Evolutionary conservation across 1,140 invertebrate species (phyloP).

Genomic region (Bradynema listronoti): DNA sequence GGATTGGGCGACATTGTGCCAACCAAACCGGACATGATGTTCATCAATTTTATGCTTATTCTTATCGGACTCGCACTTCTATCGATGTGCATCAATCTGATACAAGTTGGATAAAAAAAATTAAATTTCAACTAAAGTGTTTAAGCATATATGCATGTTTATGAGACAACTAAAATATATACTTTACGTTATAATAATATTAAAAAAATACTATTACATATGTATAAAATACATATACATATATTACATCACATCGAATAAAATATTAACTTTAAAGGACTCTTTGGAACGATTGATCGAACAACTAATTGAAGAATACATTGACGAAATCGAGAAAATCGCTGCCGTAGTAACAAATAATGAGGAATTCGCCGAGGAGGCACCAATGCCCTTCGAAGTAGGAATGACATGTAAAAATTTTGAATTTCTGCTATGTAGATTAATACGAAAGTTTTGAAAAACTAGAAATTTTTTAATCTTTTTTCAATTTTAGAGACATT

Average conservation of each 20-base stretch:
- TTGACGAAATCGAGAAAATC: conserved; percentile 56
- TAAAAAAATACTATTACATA: too few relatives aligned
- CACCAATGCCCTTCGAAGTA: conserved; percentile 47
- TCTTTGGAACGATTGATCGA: conserved; percentile 44
- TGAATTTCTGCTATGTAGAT: not conserved
- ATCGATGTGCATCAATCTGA: conserved; percentile 56
- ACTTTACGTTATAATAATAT: too few relatives aligned
- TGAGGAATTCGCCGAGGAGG: conserved; percentile 45
- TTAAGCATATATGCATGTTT: too few relatives aligned
- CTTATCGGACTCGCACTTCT: conserved; percentile 54
- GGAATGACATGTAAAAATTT: conserved; percentile 41
- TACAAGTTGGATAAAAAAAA: conserved; percentile 46
- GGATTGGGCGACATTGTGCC: conserved; percentile 54
- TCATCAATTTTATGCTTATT: conserved; percentile 55
- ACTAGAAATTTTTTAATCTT: conserved; percentile 8
- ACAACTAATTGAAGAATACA: conserved; percentile 49
- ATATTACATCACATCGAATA: not conserved
- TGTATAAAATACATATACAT: too few relatives aligned
- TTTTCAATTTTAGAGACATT: conserved; percentile 11
- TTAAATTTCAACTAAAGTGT: too few relatives aligned
- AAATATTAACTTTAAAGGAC: conserved; percentile 23
- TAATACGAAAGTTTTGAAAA: not conserved
- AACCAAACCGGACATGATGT: conserved; percentile 53
- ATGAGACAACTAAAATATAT: too few relatives aligned
- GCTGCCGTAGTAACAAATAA: conserved; percentile 38